These are phyloP conservation scores for Herpetotheres cachinnans DNA, from an alignment of 2,113 vertebrate genomes.

Conservation along the genomic window DNA sequence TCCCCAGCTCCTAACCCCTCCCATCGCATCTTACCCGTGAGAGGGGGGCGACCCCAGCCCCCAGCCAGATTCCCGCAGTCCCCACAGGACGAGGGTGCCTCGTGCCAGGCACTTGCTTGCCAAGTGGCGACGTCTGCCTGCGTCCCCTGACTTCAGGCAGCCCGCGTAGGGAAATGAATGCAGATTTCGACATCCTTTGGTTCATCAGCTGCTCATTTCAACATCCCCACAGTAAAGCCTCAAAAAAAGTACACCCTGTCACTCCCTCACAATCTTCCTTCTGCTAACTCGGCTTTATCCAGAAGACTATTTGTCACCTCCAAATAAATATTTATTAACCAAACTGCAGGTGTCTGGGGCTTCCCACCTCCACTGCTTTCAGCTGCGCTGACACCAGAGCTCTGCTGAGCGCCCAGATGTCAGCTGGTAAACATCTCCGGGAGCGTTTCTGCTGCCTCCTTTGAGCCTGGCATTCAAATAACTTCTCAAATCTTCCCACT, in stretches of 20 bases:
- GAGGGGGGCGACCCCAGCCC: neutral
- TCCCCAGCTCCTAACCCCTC: neutral
- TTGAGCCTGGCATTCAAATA: neutral
- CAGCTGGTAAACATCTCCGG: neutral
- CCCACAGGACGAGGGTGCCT: neutral
- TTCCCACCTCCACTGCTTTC: constrained; percentile 49
- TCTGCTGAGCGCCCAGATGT: neutral
- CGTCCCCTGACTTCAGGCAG: neutral
- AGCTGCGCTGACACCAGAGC: neutral
- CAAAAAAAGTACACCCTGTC: neutral
- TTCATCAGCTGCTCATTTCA: constrained; percentile 39
- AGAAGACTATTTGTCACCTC: constrained; percentile 3
- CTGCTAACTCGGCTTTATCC: constrained; percentile 20
- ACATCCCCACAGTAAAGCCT: neutral
- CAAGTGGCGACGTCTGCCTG: neutral
- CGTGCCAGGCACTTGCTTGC: neutral
- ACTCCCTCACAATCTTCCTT: neutral
- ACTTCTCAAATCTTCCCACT: neutral
- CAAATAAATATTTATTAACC: constrained; percentile 53
- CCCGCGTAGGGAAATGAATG: neutral
- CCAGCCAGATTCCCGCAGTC: neutral
- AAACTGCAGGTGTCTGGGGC: constrained; percentile 44
- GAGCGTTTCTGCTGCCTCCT: neutral
- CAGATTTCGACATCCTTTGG: neutral
- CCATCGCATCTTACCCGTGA: neutral